Conservation (phyloP, 2,797 vertebrate species). For the Syndactyla subalaris region DNA sequence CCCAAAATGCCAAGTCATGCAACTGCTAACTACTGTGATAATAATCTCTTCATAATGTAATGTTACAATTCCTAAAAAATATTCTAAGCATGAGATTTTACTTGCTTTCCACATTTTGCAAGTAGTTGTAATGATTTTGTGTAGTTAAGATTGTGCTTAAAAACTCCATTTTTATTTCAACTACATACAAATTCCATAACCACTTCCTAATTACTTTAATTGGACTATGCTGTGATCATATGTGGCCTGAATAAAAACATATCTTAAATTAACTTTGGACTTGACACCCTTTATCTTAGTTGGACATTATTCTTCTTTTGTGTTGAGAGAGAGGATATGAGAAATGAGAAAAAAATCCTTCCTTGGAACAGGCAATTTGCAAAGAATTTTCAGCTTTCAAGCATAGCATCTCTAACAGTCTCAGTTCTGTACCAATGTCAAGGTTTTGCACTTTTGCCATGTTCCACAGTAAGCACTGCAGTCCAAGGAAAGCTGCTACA, state of each 20-base stretch:
- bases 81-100: background rate
- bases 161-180: background rate
- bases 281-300: background rate
- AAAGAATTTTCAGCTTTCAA: background rate
- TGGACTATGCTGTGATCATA: background rate
- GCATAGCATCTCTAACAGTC: background rate
- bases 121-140: background rate
- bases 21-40: background rate
- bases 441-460: background rate
- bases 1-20: background rate
- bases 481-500: background rate
- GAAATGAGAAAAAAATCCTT: background rate
- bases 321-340: background rate
- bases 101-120: background rate
- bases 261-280: background rate
- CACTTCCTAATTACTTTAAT: background rate
- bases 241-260: background rate
- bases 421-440: background rate
- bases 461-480: background rate
- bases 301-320: background rate
- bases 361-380: background rate
- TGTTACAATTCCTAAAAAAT: background rate
- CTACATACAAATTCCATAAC: background rate
- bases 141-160: background rate
- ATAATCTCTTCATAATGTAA: background rate